Evolutionary conservation across 2,797 vertebrate species (phyloP).

Genomic region (Simalia tracyae): DNA sequence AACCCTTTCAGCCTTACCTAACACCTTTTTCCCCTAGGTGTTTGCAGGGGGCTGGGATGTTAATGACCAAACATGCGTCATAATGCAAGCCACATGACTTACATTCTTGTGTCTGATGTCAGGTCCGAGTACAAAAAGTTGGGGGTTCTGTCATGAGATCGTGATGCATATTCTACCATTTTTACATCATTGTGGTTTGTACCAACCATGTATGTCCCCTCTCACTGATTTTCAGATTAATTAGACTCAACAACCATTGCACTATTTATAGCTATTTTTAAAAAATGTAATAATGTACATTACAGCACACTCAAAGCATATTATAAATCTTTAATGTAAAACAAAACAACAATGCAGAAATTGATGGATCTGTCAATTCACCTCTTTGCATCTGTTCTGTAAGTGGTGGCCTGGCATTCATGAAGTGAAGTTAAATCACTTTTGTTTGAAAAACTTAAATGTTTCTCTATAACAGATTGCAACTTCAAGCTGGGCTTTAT

Average conservation of each 20-base stretch:
- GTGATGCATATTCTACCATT: background rate
- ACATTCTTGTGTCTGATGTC: background rate
- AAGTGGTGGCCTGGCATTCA: constrained; percentile 13
- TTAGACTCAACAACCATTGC: background rate
- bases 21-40: background rate
- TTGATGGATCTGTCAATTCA: constrained; percentile 18
- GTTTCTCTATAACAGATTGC: constrained; percentile 22
- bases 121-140: background rate
- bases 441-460: constrained; percentile 33
- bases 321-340: constrained; percentile 5
- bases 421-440: constrained; percentile 1
- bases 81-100: background rate
- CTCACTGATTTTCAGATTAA: background rate
- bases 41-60: background rate
- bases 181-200: background rate
- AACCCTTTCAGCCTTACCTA: background rate
- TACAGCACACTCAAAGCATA: background rate
- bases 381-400: constrained; percentile 10
- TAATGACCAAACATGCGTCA: background rate
- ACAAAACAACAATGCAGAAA: background rate
- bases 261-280: constrained; percentile 16
- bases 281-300: background rate
- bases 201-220: background rate
- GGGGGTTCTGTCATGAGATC: background rate
- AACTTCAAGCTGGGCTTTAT: constrained; percentile 5